Evolutionary conservation across 64 coral and sea anemone species (phyloP), one percentile per base, ranked within the genome.

Genomic region (Montipora cactus): DNA sequence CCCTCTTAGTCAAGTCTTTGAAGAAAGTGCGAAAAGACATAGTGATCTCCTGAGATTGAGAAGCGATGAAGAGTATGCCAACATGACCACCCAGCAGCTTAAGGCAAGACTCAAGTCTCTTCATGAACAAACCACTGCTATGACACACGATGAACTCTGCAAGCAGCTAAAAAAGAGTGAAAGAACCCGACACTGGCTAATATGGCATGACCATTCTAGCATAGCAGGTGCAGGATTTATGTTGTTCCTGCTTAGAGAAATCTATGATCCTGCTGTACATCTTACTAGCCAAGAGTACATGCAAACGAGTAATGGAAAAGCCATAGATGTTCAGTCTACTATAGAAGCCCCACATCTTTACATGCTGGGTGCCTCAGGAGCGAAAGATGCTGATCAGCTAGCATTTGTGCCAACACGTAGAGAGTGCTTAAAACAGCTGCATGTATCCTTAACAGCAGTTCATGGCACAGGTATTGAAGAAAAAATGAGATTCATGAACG

Each of bases 151-250:
- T 2, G 5, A 91, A 53, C 49, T 80, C 12, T 5, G 52, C 8
- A 9, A 67, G 9, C 76, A 64, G 8, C 28, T 91, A 9, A 81
- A 91, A 45, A 52, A 49, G n/a, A 70, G 45, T 69, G 77, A 91
- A 19, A 90, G 75, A 64, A 78, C 22, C 23, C 21, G 73, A 4
- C 23, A 25, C 83, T n/a, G n/a, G n/a, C n/a, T n/a, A n/a, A n/a
- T n/a, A 47, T 90, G 88, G 84, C 76, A 79, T 51, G 88, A 90
- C 23, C 88, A 90, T 50, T 67, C 88, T 19, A 51, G 78, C 1
- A 22, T 82, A n/a, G 89, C 20, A 6, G 81, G 79, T n/a, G 5
- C 28, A 14, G 89, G 89, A 3, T 53, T 73, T 53, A 44, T 83
- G 70, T 44, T 91, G 5, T 91, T 91, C 49, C 66, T 80, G 15